These are phyloP conservation scores for Menidia menidia DNA, from an alignment of 2,797 vertebrate genomes.

Conservation along the genomic window DNA sequence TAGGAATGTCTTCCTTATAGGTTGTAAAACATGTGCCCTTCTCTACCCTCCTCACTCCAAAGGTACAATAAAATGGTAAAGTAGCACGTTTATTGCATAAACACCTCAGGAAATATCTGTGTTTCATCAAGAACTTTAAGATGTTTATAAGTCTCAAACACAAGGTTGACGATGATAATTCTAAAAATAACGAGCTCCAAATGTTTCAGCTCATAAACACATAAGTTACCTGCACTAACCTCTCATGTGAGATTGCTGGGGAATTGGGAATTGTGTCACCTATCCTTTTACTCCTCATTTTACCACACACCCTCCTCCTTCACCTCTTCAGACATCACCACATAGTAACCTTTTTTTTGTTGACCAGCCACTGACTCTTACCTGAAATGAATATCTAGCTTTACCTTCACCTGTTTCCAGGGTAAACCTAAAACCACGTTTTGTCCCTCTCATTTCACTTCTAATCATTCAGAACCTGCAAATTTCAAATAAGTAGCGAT, in stretches of 20 bases:
- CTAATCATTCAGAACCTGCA: background rate
- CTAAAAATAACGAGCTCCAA: constrained; percentile 18
- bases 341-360: background rate
- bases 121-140: constrained; percentile 48
- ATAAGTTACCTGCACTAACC: constrained; percentile 5
- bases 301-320: constrained; percentile 34
- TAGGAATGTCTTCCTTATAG: constrained; percentile 73
- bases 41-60: constrained; percentile 57
- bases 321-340: constrained; percentile 23
- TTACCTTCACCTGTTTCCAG: background rate
- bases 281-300: constrained; percentile 31
- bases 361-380: background rate
- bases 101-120: constrained; percentile 47
- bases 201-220: constrained; percentile 23
- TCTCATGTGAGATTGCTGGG: constrained; percentile 23
- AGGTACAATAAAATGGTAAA: constrained; percentile 68
- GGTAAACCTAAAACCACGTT: too few relatives aligned
- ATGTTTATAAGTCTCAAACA: constrained; percentile 37
- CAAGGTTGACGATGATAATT: constrained; percentile 21
- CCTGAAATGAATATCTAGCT: background rate
- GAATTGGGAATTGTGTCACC: constrained; percentile 29
- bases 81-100: constrained; percentile 65
- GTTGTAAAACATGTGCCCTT: constrained; percentile 74
- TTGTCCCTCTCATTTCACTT: background rate
- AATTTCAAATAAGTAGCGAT: background rate